Evolutionary conservation across 2,113 vertebrate genomes (phyloP).

Genomic region (Myodes glareolus): DNA sequence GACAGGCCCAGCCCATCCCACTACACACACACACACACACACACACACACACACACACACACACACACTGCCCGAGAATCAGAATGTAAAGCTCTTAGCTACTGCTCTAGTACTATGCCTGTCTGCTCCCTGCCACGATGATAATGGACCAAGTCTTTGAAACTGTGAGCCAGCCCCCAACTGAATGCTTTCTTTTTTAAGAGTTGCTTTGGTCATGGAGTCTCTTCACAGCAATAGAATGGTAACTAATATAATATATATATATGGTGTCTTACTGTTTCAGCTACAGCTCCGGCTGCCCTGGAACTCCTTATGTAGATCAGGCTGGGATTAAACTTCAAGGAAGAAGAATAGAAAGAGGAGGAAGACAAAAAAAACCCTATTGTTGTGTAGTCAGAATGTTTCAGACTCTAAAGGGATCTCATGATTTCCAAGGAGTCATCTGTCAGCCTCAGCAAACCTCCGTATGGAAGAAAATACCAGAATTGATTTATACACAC

Average conservation of each 20-base stretch:
- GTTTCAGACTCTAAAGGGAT: constrained; percentile 8
- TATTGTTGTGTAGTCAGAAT: constrained; percentile 15
- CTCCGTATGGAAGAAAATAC: neutral
- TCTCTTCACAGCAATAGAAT: neutral
- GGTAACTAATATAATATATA: neutral
- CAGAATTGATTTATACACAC: neutral
- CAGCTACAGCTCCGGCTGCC: neutral
- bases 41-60: neutral
- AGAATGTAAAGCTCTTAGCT: neutral
- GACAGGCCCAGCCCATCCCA: neutral
- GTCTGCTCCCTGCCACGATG: neutral
- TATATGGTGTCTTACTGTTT: neutral
- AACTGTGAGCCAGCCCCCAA: neutral
- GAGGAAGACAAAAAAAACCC: neutral
- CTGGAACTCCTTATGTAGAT: neutral
- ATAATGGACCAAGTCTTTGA: neutral
- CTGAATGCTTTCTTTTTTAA: neutral
- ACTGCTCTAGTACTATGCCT: no score
- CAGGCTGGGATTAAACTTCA: neutral
- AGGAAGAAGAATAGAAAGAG: neutral
- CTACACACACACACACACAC: no score
- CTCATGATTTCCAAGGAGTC: constrained; percentile 38
- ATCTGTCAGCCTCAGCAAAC: constrained; percentile 23
- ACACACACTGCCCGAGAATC: neutral
- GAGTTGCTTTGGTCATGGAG: neutral